phyloP scores from a whole-genome alignment of 2,113 vertebrate genomes.

The Desmodus rotundus region DNA sequence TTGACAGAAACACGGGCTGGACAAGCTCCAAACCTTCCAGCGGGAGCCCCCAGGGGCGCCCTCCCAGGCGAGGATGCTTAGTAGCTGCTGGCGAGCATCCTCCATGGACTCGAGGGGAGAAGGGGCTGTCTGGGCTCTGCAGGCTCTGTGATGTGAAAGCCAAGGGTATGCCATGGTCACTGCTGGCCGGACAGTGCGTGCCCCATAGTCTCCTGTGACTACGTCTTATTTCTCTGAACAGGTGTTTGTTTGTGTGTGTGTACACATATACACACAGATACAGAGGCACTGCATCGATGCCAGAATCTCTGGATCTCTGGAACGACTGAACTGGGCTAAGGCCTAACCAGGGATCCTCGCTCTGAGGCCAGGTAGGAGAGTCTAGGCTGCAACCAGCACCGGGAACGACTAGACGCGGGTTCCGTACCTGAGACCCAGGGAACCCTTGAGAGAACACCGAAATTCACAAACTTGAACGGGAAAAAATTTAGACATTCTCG shows the following conservation, averaged over 20 bases:
- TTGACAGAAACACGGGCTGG: neutral
- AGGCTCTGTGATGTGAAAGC: neutral
- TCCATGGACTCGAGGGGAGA: neutral
- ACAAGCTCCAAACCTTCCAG: neutral
- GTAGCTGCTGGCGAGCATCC: neutral
- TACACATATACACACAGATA: neutral
- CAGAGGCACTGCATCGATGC: neutral
- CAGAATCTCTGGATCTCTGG: constrained; percentile 1
- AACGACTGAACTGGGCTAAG: neutral
- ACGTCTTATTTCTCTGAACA: neutral
- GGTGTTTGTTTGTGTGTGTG: too few relatives aligned
- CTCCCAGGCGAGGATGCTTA: neutral
- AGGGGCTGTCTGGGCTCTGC: neutral
- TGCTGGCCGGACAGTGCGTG: neutral
- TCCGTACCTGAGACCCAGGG: neutral
- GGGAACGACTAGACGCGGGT: neutral
- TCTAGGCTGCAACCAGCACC: neutral
- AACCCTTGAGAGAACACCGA: neutral
- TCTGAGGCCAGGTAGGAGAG: neutral
- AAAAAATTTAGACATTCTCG: neutral
- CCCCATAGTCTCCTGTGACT: neutral
- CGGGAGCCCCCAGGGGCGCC: neutral
- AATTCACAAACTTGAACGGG: neutral
- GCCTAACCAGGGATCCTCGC: neutral
- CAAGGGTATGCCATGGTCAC: neutral